Evolutionary conservation across 2,888 invertebrate species (phyloP), one percentile per base, ranked within the genome.

Genomic region (Priocnemis perturbator): DNA sequence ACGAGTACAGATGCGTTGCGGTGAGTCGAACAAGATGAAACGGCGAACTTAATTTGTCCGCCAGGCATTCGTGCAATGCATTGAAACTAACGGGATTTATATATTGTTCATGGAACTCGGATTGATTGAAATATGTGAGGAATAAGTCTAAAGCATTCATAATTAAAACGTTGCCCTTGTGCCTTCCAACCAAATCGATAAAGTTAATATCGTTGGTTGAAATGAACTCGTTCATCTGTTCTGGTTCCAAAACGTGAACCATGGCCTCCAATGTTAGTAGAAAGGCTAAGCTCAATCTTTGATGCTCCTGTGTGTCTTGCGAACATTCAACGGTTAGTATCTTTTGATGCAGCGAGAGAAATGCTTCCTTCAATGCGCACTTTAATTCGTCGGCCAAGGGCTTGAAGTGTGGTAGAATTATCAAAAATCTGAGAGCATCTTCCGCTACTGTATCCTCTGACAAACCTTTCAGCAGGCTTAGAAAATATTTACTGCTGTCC

Each of bases 1-100:
- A 87, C 45, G 93, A 92, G 83, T 96, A 93, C 57, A 96, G 92
- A 79, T 96, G 95, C 0, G 94, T 91, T 0, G 95, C 94, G 64
- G 95, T 88, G 19, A 94, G 89, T 19, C 97, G 92, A 1, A 95
- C 90, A 92, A 67, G 74, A 15, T 80, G 79, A 64, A 82, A 82
- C 11, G 87, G 82, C 5, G 88, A 88, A 52, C 81, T 82, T 56
- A 88, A 69, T 74, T 85, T 78, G 0, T 58, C 48, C 17, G 73
- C 76, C 30, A 88, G 64, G 48, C 66, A 68, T 0, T 47, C 45
- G 37, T 72, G 80, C 64, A 70, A 60, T 0, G 21, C 73, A 9
- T 86, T 82, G 52, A 88, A 88, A 0, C 65, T 69, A 15, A 47
- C 57, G n/a, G 68, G 55, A 62, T 83, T 88, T 0, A 88, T 76